phyloP scores from a whole-genome alignment of 2,888 invertebrate species.

The Cacoxenus indagator region DNA sequence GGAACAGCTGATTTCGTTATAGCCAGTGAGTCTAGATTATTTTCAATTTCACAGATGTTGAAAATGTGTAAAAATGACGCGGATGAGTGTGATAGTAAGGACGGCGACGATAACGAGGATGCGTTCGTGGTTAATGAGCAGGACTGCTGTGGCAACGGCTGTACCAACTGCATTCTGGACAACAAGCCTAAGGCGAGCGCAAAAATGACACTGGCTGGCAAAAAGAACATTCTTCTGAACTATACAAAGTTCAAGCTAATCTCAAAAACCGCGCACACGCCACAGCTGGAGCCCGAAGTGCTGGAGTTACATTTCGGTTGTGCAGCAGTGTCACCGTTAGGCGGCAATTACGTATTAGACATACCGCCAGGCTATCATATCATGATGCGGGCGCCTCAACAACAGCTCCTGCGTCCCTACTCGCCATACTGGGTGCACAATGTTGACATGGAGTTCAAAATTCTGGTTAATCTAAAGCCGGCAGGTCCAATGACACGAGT shows the following conservation, averaged over 20 bases:
- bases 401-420: conserved; percentile 62
- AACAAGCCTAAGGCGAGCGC: conserved; percentile 45
- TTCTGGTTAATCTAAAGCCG: conserved; percentile 76
- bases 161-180: conserved; percentile 67
- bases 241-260: conserved; percentile 47
- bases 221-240: conserved; percentile 48
- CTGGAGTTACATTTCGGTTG: conserved; percentile 57
- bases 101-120: neutral
- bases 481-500: conserved; percentile 75
- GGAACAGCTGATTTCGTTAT: too few species aligned
- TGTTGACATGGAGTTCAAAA: conserved; percentile 71
- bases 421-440: conserved; percentile 66
- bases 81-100: neutral
- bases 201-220: conserved; percentile 39
- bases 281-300: conserved; percentile 34
- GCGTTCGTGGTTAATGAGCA: conserved; percentile 36
- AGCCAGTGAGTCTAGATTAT: too few species aligned
- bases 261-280: conserved; percentile 33
- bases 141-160: conserved; percentile 70
- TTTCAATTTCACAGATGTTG: too few species aligned
- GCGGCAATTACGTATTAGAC: conserved; percentile 48
- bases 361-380: conserved; percentile 63
- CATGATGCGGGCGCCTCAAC: conserved; percentile 49
- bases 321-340: conserved; percentile 22
- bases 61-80: too few species aligned